phyloP scores from a whole-genome alignment of 2,113 vertebrate genomes.

The Ginglymostoma cirratum region DNA sequence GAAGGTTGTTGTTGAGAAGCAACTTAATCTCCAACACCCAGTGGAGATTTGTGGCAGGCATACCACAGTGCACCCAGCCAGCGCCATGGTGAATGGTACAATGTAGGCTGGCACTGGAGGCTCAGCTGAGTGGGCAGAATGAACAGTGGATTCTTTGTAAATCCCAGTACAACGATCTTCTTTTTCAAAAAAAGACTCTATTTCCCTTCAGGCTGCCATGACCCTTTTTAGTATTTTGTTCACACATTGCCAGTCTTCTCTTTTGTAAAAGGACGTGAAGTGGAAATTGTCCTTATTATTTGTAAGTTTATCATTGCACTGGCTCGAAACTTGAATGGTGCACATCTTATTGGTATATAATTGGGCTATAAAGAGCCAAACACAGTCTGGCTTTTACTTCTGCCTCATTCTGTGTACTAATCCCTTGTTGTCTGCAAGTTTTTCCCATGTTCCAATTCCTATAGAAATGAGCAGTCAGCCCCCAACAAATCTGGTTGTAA shows the following conservation, averaged over 20 bases:
- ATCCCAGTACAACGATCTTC: slow-evolving; percentile 49
- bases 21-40: slow-evolving; percentile 54
- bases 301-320: slow-evolving; percentile 29
- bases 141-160: slow-evolving; percentile 68
- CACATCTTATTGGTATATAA: slow-evolving; percentile 28
- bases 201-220: slow-evolving; percentile 29
- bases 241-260: slow-evolving; percentile 19
- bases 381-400: not conserved
- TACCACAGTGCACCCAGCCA: slow-evolving; percentile 64
- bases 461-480: slow-evolving; percentile 23
- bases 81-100: slow-evolving; percentile 66
- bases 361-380: not conserved
- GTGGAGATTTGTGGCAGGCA: slow-evolving; percentile 59
- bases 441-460: slow-evolving; percentile 36
- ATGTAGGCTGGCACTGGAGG: slow-evolving; percentile 61
- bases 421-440: slow-evolving; percentile 22
- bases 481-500: not conserved
- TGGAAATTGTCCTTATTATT: slow-evolving; percentile 33
- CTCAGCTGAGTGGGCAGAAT: slow-evolving; percentile 42
- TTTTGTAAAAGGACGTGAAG: slow-evolving; percentile 16
- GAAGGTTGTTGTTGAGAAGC: slow-evolving; percentile 48
- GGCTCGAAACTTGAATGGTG: not conserved
- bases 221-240: slow-evolving; percentile 35
- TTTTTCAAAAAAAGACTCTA: not conserved
- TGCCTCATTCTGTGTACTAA: not conserved